These are phyloP conservation scores for Scaptomyza hsui DNA, from an alignment of 1,140 invertebrate genomes.

Conservation along the genomic window DNA sequence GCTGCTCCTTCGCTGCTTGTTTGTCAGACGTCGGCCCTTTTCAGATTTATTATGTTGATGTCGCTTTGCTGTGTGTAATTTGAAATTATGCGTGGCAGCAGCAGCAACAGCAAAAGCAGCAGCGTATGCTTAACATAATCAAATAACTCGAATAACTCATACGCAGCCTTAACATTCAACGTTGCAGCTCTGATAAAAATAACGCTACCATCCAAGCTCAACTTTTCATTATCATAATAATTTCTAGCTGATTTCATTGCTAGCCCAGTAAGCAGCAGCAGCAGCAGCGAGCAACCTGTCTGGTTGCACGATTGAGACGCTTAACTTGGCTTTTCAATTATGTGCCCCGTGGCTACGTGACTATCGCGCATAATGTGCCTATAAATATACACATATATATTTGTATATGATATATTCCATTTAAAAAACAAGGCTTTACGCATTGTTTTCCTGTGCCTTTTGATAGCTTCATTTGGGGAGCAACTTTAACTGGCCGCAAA, in stretches of 20 bases:
- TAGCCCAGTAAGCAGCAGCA: conserved; percentile 10
- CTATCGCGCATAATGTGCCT: conserved; percentile 69
- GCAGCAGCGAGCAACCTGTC: conserved; percentile 58
- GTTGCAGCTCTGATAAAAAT: conserved; percentile 40
- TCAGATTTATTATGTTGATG: conserved; percentile 77
- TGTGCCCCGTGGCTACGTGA: conserved; percentile 70
- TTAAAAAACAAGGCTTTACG: background rate
- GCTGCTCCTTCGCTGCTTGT: conserved; percentile 51
- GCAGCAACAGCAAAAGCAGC: conserved; percentile 25
- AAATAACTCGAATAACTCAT: conserved; percentile 72
- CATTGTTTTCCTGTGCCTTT: conserved; percentile 38
- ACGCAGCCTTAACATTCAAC: conserved; percentile 47
- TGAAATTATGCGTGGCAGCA: conserved; percentile 72
- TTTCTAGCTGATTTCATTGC: conserved; percentile 78
- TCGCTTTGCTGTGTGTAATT: conserved; percentile 73
- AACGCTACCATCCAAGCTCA: conserved; percentile 25
- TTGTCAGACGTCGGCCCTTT: conserved; percentile 68
- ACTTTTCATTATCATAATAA: conserved; percentile 80
- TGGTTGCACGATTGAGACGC: conserved; percentile 66
- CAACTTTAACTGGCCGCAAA: conserved; percentile 44
- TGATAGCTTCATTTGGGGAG: conserved; percentile 59
- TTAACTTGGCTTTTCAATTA: conserved; percentile 80
- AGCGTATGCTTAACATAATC: conserved; percentile 79
- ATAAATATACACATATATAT: background rate
- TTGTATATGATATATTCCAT: background rate